phyloP scores from a whole-genome alignment of 2,888 invertebrate genomes.

The Spodoptera exigua region DNA sequence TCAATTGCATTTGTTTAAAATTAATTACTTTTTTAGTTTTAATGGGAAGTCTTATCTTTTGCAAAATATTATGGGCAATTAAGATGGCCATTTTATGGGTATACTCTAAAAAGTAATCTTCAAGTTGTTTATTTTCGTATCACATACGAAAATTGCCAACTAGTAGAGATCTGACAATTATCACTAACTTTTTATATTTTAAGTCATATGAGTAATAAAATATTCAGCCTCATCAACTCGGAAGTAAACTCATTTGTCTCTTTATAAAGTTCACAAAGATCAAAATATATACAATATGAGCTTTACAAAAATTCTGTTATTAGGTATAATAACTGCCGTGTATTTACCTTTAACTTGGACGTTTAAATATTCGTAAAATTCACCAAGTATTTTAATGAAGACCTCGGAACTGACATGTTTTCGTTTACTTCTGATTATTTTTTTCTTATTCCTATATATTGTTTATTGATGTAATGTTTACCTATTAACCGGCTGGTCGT shows the following conservation, averaged over 20 bases:
- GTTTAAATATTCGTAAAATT: slow-evolving; percentile 31
- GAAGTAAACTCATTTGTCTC: too few species aligned
- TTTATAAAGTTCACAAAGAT: too few species aligned
- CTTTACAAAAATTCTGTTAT: not conserved
- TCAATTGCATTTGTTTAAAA: slow-evolving; percentile 45
- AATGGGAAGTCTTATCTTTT: slow-evolving; percentile 3
- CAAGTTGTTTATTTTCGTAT: too few species aligned
- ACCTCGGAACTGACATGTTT: slow-evolving; percentile 6
- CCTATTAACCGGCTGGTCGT: too few species aligned
- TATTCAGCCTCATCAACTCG: too few species aligned
- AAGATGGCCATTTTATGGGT: slow-evolving; percentile 2
- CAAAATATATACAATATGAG: slow-evolving; percentile 15
- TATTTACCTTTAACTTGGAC: slow-evolving; percentile 4
- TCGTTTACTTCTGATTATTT: not conserved
- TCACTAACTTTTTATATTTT: too few species aligned
- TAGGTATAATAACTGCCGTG: slow-evolving; percentile 5
- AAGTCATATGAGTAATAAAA: too few species aligned
- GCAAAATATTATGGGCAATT: not conserved
- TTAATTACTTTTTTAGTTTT: slow-evolving; percentile 20
- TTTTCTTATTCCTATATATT: not conserved
- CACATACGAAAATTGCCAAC: too few species aligned
- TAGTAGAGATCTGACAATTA: too few species aligned
- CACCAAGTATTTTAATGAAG: slow-evolving; percentile 29
- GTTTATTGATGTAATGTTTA: too few species aligned
- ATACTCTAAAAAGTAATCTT: not conserved